These are phyloP conservation scores for Biston stratarius DNA, from an alignment of 2,888 invertebrate species.

Conservation along the genomic window DNA sequence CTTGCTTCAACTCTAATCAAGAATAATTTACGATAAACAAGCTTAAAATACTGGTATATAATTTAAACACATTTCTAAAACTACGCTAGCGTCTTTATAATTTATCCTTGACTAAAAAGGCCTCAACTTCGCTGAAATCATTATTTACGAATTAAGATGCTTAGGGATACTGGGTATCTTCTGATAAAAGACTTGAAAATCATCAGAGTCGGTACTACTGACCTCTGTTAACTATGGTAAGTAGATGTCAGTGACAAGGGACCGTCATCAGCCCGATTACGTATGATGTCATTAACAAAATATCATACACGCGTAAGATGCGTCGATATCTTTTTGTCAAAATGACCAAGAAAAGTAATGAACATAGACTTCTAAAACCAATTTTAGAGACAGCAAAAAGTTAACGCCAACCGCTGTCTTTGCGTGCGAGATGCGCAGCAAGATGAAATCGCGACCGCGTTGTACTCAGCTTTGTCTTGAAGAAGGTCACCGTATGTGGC, in stretches of 20 bases:
- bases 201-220: neutral
- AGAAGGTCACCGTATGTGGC: no score
- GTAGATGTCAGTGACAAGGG: no score
- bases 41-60: constrained; percentile 7
- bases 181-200: neutral
- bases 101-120: constrained; percentile 20
- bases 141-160: neutral
- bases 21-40: neutral
- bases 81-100: constrained; percentile 28
- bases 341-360: no score
- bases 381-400: no score
- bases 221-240: neutral
- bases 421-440: no score
- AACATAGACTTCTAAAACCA: no score
- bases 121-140: constrained; percentile 11
- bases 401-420: no score
- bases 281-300: neutral
- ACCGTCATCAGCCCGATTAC: no score
- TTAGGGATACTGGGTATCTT: neutral
- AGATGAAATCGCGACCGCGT: no score
- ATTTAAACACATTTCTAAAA: constrained; percentile 17
- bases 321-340: no score
- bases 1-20: neutral
- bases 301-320: neutral
- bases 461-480: no score